phyloP scores from a whole-genome alignment of 35 echinoderm and acorn worm genomes.

The Lytechinus variegatus region DNA sequence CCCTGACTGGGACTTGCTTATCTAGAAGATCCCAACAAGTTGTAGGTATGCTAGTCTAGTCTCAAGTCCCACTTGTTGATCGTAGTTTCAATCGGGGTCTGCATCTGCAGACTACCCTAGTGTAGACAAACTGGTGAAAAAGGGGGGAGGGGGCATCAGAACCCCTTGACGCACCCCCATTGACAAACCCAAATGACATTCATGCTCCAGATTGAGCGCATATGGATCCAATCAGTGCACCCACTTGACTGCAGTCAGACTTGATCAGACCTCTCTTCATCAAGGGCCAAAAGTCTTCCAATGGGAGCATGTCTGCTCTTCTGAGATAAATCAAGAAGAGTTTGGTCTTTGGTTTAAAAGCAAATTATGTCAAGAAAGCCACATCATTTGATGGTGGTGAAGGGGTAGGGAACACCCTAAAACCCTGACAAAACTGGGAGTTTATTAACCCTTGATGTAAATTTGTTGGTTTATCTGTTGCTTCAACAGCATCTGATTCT shows the following conservation, averaged over 20 bases:
- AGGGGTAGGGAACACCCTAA: background rate
- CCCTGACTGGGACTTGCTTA: too few relatives aligned
- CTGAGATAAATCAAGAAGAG: background rate
- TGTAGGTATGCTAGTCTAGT: too few relatives aligned
- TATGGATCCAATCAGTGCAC: background rate
- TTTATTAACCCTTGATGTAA: background rate
- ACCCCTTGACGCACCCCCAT: background rate
- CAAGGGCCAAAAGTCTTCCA: background rate
- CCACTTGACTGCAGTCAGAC: slow-evolving; percentile 6
- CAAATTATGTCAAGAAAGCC: background rate
- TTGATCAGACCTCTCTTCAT: background rate
- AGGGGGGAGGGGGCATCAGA: background rate
- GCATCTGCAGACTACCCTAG: too few relatives aligned
- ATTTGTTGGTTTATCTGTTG: too few relatives aligned
- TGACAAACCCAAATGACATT: background rate
- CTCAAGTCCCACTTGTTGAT: too few relatives aligned
- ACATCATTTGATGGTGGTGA: background rate
- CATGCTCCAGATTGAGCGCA: background rate
- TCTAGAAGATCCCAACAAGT: too few relatives aligned
- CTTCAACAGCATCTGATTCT: too few relatives aligned
- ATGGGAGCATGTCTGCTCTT: background rate
- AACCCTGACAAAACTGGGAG: background rate
- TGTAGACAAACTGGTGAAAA: background rate
- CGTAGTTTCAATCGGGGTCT: too few relatives aligned
- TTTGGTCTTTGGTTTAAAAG: background rate